phyloP scores from a whole-genome alignment of 2,888 invertebrate genomes.

The Agriopis leucophaearia region DNA sequence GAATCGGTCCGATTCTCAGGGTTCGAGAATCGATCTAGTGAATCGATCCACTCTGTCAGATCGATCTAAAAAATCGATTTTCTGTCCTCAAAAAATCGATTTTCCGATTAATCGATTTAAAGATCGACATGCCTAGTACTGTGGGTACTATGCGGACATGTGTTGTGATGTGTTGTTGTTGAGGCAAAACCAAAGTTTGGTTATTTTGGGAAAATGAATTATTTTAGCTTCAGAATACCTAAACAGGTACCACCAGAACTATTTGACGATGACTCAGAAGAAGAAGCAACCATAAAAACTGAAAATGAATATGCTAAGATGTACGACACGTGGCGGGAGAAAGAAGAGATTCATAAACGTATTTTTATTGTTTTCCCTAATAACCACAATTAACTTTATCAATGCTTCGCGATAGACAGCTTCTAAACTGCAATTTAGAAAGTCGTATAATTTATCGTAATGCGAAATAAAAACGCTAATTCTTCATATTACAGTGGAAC shows the following conservation, averaged over 20 bases:
- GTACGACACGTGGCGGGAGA: slow-evolving; percentile 94
- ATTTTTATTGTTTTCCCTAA: slow-evolving; percentile 56
- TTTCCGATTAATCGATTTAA: too few relatives aligned
- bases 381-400: neutral
- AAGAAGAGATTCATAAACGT: slow-evolving; percentile 95
- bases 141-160: slow-evolving; percentile 32
- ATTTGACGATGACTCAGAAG: slow-evolving; percentile 86
- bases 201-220: slow-evolving; percentile 19
- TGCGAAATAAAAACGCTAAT: neutral
- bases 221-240: slow-evolving; percentile 52
- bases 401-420: too few relatives aligned
- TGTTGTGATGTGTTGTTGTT: slow-evolving; percentile 3
- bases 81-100: too few relatives aligned
- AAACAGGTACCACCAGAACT: slow-evolving; percentile 76
- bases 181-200: slow-evolving; percentile 11
- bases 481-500: slow-evolving; percentile 87
- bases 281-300: slow-evolving; percentile 87
- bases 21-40: too few relatives aligned
- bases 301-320: slow-evolving; percentile 93
- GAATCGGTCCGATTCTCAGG: too few relatives aligned
- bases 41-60: too few relatives aligned
- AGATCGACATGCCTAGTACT: too few relatives aligned
- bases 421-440: neutral
- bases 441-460: neutral
- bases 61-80: too few relatives aligned